Base-by-base conservation (phyloP, 1,140 invertebrate species). In the Bombus picipes region DNA sequence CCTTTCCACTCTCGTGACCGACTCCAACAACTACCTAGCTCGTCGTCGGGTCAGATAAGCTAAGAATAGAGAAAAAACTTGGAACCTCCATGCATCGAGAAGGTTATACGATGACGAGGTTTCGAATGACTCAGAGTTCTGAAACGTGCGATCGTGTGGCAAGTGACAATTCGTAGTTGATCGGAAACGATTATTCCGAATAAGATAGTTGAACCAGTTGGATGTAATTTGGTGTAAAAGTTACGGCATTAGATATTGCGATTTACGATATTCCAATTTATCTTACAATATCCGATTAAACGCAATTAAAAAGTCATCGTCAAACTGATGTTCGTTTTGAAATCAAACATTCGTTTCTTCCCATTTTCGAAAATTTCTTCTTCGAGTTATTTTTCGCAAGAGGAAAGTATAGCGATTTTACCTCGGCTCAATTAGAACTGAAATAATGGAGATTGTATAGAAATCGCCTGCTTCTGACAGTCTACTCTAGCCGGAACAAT, bases 381-480 rank as follows among this genome's bases (percentile, higher is more conserved):
- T 28, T 28, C 34, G 0, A 25, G 68, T 53, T 25, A 12, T 71
- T 10, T 13, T 4, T 22, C 8, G 22, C 25, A 5, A 41, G 25
- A 13, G 18, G 25, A n/a, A 80, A 68, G 65, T 47, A 15, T 32
- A 53, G 18, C 43, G 34, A 12, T 68, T 73, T 53, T 43, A 43
- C 39, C 41, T 32, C 3, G 71, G 53, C 59, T 73, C 70, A 81
- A 81, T 81, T 81, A 74, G 37, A 73, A 73, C 70, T 3, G 47
- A 73, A 70, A 73, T 74, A 81, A 81, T 43, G 70, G 70, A 62
- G 37, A 74, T 59, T 81, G 47, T 39, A 41, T 43, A 81, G 68
- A 81, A 47, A 73, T 81, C 37, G 80, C 22, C 70, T 81, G 80
- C 12, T 39, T 39, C 39, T 81, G 70, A 73, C 80, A 81, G 72